Base-by-base conservation (phyloP, 2,113 vertebrate species). In the Argyrosomus japonicus region DNA sequence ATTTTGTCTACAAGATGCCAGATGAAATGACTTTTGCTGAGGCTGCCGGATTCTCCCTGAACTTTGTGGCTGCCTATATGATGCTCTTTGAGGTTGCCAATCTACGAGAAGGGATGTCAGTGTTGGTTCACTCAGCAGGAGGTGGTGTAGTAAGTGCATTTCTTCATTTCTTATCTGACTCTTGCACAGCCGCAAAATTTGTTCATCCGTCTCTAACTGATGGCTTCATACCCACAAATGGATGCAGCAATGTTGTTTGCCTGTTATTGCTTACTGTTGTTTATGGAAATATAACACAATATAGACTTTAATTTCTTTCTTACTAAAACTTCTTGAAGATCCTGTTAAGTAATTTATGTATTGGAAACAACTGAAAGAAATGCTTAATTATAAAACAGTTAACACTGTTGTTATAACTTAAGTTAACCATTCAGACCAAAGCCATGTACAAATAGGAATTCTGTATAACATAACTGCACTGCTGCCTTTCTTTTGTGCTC, bases 21-120 rank as follows among this genome's bases (percentile, higher is more conserved):
- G 97, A 99, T 43, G 96, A 97, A 84, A 99, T 99, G 98, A 97
- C 92, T 70, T 99, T 98, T 91, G 92, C 97, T 0, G 98, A 99
- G 95, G 98, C 97, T 0, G 97, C 98, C 47, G 98, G 97, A 0
- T 99, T 99, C 89, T 96, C 96, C 74, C 95, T 99, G 95, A 99
- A 98, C 96, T 99, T 98, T 90, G 97, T 99, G 91, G 97, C 98
- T 60, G 98, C 98, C 23, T 99, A 99, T 89, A 97, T 99, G 97
- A 99, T 99, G 98, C 96, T 99, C 51, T 99, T 99, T 82, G 97
- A 99, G 93, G 96, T 99, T 2, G 97, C 98, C 82, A 99, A 97
- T 93, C 96, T 99, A 64, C 93, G 96, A 80, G 97, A 98, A 91
- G 98, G 98, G 54, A 99, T 99, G 98, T 99, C 98, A 6, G 98